A percentile compares a stretch with the other conserved stretches of the same genome.
These are phyloP conservation scores for Prinia subflava DNA, from an alignment of 2,113 vertebrate genomes.

Conservation along the genomic window DNA sequence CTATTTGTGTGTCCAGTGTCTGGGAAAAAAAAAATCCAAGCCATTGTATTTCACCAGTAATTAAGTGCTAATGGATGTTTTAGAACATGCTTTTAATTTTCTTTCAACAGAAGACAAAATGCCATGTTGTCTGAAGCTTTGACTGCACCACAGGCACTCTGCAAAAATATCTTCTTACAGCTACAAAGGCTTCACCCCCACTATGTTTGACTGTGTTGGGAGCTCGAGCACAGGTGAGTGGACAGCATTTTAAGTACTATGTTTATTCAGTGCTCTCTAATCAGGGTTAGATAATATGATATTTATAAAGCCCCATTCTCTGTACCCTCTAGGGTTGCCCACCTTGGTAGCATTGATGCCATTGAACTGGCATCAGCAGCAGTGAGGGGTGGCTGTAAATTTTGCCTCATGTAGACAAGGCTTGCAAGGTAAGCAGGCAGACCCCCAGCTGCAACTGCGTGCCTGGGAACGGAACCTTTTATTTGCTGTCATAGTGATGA, in stretches of 20 bases:
- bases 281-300: background rate
- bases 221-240: background rate
- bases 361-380: background rate
- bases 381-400: constrained; percentile 11
- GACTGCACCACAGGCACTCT: background rate
- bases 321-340: background rate
- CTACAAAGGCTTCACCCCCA: background rate
- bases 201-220: background rate
- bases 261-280: background rate
- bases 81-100: background rate
- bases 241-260: background rate
- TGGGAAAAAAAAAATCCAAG: background rate
- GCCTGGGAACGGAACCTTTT: constrained; percentile 71
- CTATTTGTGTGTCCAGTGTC: background rate
- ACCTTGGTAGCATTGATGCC: background rate
- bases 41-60: background rate
- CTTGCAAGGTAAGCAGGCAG: constrained; percentile 69
- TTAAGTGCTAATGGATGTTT: background rate
- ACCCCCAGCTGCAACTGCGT: constrained; percentile 63
- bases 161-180: background rate
- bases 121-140: background rate
- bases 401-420: background rate
- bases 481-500: constrained; percentile 81
- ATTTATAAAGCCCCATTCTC: background rate
- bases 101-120: background rate